Percentiles rank a stretch among this genome's conserved stretches.
Conservation (phyloP, 2,888 invertebrate genomes). For the Lepidocyrtinus sp. region DNA sequence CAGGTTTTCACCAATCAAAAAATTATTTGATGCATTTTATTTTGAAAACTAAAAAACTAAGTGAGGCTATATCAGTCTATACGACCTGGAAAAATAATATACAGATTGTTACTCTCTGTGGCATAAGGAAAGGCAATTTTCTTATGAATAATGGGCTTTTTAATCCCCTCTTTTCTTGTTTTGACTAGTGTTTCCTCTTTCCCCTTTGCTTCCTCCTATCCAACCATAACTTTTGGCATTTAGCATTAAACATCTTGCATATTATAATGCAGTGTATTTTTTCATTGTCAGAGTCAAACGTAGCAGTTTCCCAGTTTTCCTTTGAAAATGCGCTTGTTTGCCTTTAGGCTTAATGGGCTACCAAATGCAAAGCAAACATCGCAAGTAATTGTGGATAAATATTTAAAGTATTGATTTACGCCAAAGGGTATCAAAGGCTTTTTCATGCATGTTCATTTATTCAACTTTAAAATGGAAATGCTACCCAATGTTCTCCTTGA, state of each 20-base stretch:
- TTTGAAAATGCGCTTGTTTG: conserved; percentile 34
- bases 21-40: too few relatives aligned
- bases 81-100: too few relatives aligned
- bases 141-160: neutral
- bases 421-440: conserved; percentile 23
- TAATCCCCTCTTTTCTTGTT: neutral
- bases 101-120: too few relatives aligned
- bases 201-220: conserved; percentile 5
- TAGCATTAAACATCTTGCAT: neutral
- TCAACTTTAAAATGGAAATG: too few relatives aligned
- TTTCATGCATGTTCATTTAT: neutral
- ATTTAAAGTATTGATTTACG: conserved; percentile 64
- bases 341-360: conserved; percentile 51
- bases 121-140: neutral
- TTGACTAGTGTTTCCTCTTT: conserved; percentile 26
- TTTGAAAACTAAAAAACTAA: too few relatives aligned
- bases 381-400: conserved; percentile 65
- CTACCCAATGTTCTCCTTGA: too few relatives aligned
- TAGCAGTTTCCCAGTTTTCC: neutral
- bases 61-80: too few relatives aligned
- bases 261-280: conserved; percentile 17
- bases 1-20: too few relatives aligned
- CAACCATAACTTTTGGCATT: too few relatives aligned
- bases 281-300: conserved; percentile 5
- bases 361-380: conserved; percentile 60